Base-by-base conservation (phyloP, 1,140 invertebrate species). In the Caenorhabditis briggsae region DNA sequence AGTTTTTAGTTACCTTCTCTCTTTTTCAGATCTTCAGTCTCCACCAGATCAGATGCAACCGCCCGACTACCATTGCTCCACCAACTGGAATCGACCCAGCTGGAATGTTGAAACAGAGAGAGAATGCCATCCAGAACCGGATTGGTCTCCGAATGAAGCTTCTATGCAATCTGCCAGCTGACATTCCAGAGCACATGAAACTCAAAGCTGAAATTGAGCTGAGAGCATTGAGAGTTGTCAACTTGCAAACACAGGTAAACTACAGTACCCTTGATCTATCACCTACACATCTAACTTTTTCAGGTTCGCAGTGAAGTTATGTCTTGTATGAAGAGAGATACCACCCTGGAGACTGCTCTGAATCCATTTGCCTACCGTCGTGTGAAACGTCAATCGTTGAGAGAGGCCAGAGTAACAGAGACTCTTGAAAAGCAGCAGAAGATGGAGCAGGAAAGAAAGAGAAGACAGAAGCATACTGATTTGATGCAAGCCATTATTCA, bases 391-490 rank as follows among this genome's bases (percentile, higher is more conserved):
- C 97, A 98, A 93, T 96, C 97, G 5, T 92, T 99, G 58, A 94
- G 97, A 5, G 98, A 99, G 93, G 97, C 97, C 7, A 94, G 98
- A 83, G 96, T 97, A 64, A 99, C 97, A 0, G 98, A 99, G 93
- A 98, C 98, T 93, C 94, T 99, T 33, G 98, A 99, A 92, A 99
- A 99, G 92, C 97, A 99, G 93, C 97, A 98, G 93, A 97, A 98
- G 93, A 93, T 98, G 61, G 98, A 99, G 93, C 97, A 97, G 20
- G 97, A 99, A 93, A 95, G 96, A 33, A 98, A 98, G 92, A 95
- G 96, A 25, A 94, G 97, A 53, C 97, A 98, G 92, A 98, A 98
- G 93, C 97, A 94, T 89, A 92, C 93, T 90, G 94, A 93, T 78
- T 78, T 92, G 41, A 85, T 92, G 20, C 83, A 88, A 55, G 89